Evolutionary conservation across 2,113 vertebrate species (phyloP), one percentile per base, ranked within the genome.

Genomic region (Tragelaphus strepsiceros): DNA sequence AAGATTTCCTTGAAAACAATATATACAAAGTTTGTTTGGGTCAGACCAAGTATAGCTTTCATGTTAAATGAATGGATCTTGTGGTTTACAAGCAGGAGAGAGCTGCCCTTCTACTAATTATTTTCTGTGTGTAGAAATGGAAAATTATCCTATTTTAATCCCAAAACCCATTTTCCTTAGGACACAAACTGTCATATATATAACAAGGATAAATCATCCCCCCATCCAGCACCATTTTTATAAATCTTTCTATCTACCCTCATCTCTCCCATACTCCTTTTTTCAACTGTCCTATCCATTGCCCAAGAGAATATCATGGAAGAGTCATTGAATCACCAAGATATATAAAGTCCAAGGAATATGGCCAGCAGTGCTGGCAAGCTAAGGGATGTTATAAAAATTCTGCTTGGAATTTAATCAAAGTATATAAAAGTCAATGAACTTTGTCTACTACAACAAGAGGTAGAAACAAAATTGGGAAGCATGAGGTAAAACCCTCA

Each of bases 381-480:
- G 39, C 53, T 91, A 35, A 64, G 16, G 11, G 80, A 91, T 24
- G 39, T 39, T 26, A 82, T 95, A 84, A 96, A 96, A 82, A 78
- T 30, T 78, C 82, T 87, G 53, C 87, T 94, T 82, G 14, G 24
- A 83, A n/a, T 96, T 95, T 95, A 87, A 95, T 89, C 61, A 80
- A 90, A 8, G 24, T 87, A 51, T 51, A 61, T 89, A 56, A 96
- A 93, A 43, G 85, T 95, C 89, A 96, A 7, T 56, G 85, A 88
- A 81, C 59, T 94, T 74, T 56, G 6, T 53, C 16, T 43, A 74
- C 82, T 67, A 17, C 6, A 82, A 59, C 90, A 74, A 94, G 91
- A 88, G 24, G 28, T 7, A 19, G 19, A 81, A 81, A 86, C 32
- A 96, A 97, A 78, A 86, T 83, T 51, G 54, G 15, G 30, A 95